Base-by-base conservation (phyloP, 2,888 invertebrate species). In the Gonocerus acuteangulatus region DNA sequence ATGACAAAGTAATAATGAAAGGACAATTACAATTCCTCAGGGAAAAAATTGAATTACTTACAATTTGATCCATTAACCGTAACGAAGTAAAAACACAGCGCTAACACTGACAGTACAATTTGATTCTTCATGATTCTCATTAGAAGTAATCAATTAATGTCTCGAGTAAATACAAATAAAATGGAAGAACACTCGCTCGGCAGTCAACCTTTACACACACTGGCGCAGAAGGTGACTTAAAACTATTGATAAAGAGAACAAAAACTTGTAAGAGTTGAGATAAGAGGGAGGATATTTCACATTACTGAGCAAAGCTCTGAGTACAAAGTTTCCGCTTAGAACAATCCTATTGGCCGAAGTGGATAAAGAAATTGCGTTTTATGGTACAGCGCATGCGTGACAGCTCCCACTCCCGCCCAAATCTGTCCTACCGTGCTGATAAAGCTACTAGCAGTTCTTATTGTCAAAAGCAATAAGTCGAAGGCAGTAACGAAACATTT, bases 171-270 rank as follows among this genome's bases (percentile, higher is more conserved):
- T 23, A 11, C 18, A 32, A 57, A 32, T 44, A n/a, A 7, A 16
- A 15, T 23, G 57, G 32, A 23, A 32, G 27, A 4, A 47, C 47
- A 32, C 42, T 21, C 36, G 15, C 18, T 48, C 58, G 39, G 21
- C 13, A 49, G 60, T 62, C 78, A 77, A 82, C 88, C 89, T 89
- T 89, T 89, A 88, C 86, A 87, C 89, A 78, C 89, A 89, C 89
- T 89, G 89, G 88, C 79, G 85, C 80, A 89, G 89, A 89, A 89
- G 89, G 87, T 65, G 52, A 57, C 60, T 66, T 27, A 32, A 34
- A 39, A 42, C 39, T 36, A 54, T 22, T 54, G 54, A 54, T 54
- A 54, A 54, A 54, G 54, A 16, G 32, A 51, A 21, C 39, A 54
- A 54, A 54, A 19, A 54, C 42, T 42, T 79, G 85, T 80, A 89